Evolutionary conservation across 2,113 vertebrate species (phyloP).

Genomic region (Barbus barbus): DNA sequence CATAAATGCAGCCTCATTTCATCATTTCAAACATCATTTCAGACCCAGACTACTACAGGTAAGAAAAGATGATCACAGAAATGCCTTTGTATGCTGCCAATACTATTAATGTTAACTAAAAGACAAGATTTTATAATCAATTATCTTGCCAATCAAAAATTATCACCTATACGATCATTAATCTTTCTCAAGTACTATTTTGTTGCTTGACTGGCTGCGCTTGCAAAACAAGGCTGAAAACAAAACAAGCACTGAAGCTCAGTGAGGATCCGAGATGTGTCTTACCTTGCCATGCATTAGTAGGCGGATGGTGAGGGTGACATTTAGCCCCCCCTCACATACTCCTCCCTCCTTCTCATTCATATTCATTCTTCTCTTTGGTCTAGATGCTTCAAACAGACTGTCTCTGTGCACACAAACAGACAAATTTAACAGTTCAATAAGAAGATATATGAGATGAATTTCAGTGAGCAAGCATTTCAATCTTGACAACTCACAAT

Average conservation of each 20-base stretch:
- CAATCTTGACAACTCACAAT: constrained; percentile 3
- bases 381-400: constrained; percentile 64
- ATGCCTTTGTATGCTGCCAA: not conserved
- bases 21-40: not conserved
- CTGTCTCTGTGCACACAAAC: constrained; percentile 72
- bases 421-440: constrained; percentile 39
- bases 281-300: constrained; percentile 94
- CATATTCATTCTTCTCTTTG: constrained; percentile 67
- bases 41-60: not conserved
- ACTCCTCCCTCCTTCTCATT: constrained; percentile 80
- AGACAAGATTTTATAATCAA: not conserved
- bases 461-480: constrained; percentile 36
- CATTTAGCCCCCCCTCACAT: constrained; percentile 83
- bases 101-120: not conserved
- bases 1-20: not conserved
- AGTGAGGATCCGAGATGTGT: constrained; percentile 4
- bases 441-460: constrained; percentile 29
- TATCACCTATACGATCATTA: not conserved
- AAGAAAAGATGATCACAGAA: not conserved
- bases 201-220: too few relatives aligned
- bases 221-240: not conserved
- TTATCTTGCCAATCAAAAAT: not conserved
- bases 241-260: constrained; percentile 23
- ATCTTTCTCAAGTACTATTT: not conserved
- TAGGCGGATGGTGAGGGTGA: constrained; percentile 86